Conservation (phyloP, 2,113 vertebrate species). For the Myrmophylax atrothorax region DNA sequence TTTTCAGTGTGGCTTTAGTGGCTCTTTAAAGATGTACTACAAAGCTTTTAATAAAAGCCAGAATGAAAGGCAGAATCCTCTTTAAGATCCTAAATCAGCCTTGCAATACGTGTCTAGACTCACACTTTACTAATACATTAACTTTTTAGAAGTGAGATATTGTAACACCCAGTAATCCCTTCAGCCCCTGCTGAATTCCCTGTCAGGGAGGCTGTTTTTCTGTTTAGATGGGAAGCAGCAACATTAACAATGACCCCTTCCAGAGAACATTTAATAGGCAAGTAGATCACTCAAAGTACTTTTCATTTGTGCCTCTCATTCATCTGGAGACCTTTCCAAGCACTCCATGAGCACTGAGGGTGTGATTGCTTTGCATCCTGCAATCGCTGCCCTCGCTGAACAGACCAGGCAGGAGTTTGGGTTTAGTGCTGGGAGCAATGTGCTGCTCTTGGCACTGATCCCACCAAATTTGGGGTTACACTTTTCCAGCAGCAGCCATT, state of each 20-base stretch:
- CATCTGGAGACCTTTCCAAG: neutral
- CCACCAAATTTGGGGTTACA: neutral
- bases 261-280: neutral
- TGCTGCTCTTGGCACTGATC: neutral
- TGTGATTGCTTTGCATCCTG: neutral
- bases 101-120: slow-evolving; percentile 39
- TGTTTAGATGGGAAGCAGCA: slow-evolving; percentile 39
- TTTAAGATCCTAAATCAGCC: slow-evolving; percentile 57
- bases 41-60: slow-evolving; percentile 66
- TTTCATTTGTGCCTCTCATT: neutral
- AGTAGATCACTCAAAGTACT: neutral
- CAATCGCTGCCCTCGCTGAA: neutral
- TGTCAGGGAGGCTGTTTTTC: neutral
- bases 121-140: slow-evolving; percentile 19
- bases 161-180: slow-evolving; percentile 47
- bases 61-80: slow-evolving; percentile 61
- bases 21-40: slow-evolving; percentile 60
- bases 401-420: neutral
- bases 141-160: slow-evolving; percentile 23
- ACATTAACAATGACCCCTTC: slow-evolving; percentile 4
- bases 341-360: neutral
- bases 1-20: slow-evolving; percentile 46
- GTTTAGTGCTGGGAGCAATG: neutral
- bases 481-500: neutral
- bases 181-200: slow-evolving; percentile 22